Conservation (phyloP, 2,888 invertebrate species). For the Volucella bombylans region DNA sequence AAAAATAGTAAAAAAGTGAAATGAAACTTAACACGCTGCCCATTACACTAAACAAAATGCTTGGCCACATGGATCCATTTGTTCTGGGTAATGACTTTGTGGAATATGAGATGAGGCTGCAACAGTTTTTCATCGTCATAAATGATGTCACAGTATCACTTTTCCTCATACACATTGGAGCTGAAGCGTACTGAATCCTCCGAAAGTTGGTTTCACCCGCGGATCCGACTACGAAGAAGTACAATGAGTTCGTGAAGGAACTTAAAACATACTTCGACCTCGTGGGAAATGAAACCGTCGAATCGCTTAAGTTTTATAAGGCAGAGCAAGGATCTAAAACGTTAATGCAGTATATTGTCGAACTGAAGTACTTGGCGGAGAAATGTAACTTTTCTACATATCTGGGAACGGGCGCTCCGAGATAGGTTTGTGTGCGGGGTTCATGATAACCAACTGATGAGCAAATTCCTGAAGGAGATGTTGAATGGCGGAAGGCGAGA, state of each 20-base stretch:
- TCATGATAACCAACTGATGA: slow-evolving; percentile 23
- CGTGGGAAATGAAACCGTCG: too few relatives aligned
- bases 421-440: not conserved
- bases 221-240: too few relatives aligned
- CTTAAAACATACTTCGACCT: too few relatives aligned
- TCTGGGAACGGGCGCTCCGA: slow-evolving; percentile 23
- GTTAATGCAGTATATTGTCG: slow-evolving; percentile 40
- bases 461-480: too few relatives aligned
- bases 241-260: too few relatives aligned
- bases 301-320: slow-evolving; percentile 41
- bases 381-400: slow-evolving; percentile 25
- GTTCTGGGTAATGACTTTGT: slow-evolving; percentile 58
- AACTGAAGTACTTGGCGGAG: slow-evolving; percentile 45
- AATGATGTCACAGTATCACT: slow-evolving; percentile 38
- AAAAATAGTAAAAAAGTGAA: too few relatives aligned
- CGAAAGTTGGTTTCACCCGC: too few relatives aligned
- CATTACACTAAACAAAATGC: slow-evolving; percentile 10
- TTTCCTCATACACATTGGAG: too few relatives aligned
- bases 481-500: too few relatives aligned
- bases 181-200: too few relatives aligned
- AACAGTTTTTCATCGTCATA: slow-evolving; percentile 52
- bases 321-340: slow-evolving; percentile 47
- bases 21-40: too few relatives aligned
- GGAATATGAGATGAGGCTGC: slow-evolving; percentile 57
- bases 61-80: slow-evolving; percentile 64